A percentile compares a stretch with the other conserved stretches of the same genome.
Evolutionary conservation across 1,140 invertebrate species (phyloP).

Genomic region (Lasioglossum baleicum): DNA sequence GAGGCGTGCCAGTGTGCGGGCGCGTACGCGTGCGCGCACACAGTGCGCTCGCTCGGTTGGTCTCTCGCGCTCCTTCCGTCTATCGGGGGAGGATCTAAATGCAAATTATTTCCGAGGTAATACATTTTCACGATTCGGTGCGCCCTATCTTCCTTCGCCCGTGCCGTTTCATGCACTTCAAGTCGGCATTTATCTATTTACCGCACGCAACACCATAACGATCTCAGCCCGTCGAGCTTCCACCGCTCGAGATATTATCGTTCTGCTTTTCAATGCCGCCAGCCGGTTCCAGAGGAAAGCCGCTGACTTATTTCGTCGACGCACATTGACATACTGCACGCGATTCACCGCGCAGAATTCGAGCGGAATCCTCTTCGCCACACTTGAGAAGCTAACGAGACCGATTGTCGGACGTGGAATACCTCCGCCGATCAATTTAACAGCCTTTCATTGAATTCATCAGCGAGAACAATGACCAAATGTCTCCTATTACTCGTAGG

Average conservation of each 20-base stretch:
- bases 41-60: no score
- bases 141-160: slow-evolving; percentile 23
- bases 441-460: no score
- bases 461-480: no score
- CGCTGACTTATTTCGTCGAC: slow-evolving; percentile 28
- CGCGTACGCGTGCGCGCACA: no score
- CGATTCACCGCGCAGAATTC: neutral
- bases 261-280: slow-evolving; percentile 17
- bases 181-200: slow-evolving; percentile 47
- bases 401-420: neutral
- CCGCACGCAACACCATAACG: slow-evolving; percentile 40
- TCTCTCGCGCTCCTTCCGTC: neutral
- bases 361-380: no score
- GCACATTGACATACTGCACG: neutral
- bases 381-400: neutral
- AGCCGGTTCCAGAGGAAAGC: slow-evolving; percentile 6
- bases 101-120: slow-evolving; percentile 47
- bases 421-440: no score
- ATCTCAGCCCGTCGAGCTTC: slow-evolving; percentile 6
- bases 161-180: slow-evolving; percentile 40
- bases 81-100: slow-evolving; percentile 38
- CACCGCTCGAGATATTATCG: slow-evolving; percentile 30
- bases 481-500: no score
- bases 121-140: slow-evolving; percentile 42
- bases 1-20: neutral